Base-by-base conservation (phyloP, 2,888 invertebrate species). In the Steinernema hermaphroditum region DNA sequence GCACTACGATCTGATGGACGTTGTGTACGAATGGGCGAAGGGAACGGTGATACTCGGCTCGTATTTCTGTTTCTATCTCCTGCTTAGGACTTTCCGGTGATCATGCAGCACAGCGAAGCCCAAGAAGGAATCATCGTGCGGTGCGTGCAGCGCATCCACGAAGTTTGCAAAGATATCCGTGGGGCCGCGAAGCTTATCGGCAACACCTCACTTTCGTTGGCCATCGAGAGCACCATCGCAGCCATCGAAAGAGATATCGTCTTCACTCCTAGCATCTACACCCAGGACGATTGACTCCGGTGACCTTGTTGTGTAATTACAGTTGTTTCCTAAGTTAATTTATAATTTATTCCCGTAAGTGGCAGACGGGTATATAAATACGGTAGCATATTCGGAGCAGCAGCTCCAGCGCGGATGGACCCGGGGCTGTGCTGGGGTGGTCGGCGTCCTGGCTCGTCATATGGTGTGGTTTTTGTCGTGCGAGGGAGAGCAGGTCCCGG, bases 51-150 rank as follows among this genome's bases (percentile, higher is more conserved):
- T 57, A 43, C 14, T 54, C 6, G 12, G 1, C n/a, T 22, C 2
- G 6, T 2, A 62, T 6, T 24, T 1, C 22, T 19, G 2, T 1
- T 27, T 69, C 6, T 9, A 27, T 44, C 41, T 75, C 75, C 49
- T 75, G 86, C 85, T 19, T 87, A 94, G 90, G 93, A 94, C 0
- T 98, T 98, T 88, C 91, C 93, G 0, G 93, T 94, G 85, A 96
- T 98, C 75, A 94, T 94, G 91, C 90, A 92, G 80, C 88, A 94
- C 71, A 96, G 96, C 0, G 93, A 94, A 77, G 92, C 96, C 0
- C 96, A 98, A 87, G 98, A 98, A 87, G 98, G 98, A 0, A 93
- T 96, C 76, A 96, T 98, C 82, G 97, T 98, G 0, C 90, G 96
- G 69, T 94, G 94, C 86, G 97, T 98, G 78, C 97, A 97, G 86